These are phyloP conservation scores for Helicoverpa assulta DNA, from an alignment of 2,888 invertebrate species.

Conservation along the genomic window DNA sequence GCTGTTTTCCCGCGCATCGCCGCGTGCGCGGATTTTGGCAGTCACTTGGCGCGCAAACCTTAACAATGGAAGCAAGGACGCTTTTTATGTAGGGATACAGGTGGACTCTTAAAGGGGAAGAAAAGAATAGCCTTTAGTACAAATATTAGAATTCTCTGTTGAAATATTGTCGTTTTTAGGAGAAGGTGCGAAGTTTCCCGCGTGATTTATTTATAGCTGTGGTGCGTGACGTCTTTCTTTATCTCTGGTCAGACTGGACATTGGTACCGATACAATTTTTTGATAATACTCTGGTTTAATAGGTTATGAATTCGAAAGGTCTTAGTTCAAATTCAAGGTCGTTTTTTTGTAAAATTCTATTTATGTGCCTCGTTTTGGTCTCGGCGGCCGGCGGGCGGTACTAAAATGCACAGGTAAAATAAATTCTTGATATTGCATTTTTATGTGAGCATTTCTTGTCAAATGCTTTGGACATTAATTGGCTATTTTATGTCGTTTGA, in stretches of 20 bases:
- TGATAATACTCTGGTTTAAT: conserved; percentile 44
- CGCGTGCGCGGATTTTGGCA: conserved; percentile 86
- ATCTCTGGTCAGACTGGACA: conserved; percentile 70
- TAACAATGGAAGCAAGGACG: conserved; percentile 87
- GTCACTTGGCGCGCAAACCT: conserved; percentile 89
- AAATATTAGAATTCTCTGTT: conserved; percentile 29
- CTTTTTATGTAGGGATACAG: conserved; percentile 86
- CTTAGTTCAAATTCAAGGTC: conserved; percentile 57
- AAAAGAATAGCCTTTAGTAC: conserved; percentile 56
- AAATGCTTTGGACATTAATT: conserved; percentile 29
- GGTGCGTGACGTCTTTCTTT: conserved; percentile 68
- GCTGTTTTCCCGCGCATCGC: conserved; percentile 84
- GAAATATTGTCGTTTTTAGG: conserved; percentile 29
- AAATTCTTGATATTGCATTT: conserved; percentile 43
- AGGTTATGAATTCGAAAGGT: conserved; percentile 43
- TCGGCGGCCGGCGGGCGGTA: conserved; percentile 11
- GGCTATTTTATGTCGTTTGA: conserved; percentile 10
- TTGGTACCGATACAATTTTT: conserved; percentile 54
- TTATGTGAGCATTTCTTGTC: conserved; percentile 36
- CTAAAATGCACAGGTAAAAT: conserved; percentile 54
- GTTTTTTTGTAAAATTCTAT: conserved; percentile 23
- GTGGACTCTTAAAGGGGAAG: conserved; percentile 83
- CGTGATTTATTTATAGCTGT: conserved; percentile 65
- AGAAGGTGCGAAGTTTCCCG: conserved; percentile 41
- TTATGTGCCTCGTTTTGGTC: conserved; percentile 23